A percentile compares a stretch with the other conserved stretches of the same genome.
Evolutionary conservation across 1,140 invertebrate species (phyloP).

Genomic region (Phymastichus coffea): DNA sequence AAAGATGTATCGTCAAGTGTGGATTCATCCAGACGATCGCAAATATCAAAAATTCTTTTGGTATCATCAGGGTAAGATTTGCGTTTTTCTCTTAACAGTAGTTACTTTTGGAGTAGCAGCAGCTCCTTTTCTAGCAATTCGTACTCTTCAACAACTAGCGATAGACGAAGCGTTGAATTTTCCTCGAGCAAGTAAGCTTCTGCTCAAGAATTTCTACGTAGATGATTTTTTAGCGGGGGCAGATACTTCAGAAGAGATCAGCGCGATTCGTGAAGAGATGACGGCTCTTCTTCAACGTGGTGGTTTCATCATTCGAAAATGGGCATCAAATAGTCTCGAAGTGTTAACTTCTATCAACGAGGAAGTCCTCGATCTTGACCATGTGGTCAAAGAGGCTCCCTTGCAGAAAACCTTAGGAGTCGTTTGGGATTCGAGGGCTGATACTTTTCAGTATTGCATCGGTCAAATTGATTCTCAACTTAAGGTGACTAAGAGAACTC

Average conservation of each 20-base stretch:
- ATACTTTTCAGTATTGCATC: too few relatives aligned
- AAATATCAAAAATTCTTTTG: too few relatives aligned
- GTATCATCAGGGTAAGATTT: too few relatives aligned
- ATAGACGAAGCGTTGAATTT: conserved; percentile 3
- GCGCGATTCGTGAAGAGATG: conserved; percentile 24
- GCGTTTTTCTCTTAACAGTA: too few relatives aligned
- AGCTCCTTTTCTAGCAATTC: conserved; percentile 27
- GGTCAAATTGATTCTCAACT: neutral
- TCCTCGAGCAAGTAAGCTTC: conserved; percentile 10
- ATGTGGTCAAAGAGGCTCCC: neutral
- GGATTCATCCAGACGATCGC: too few relatives aligned
- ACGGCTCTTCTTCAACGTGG: conserved; percentile 25
- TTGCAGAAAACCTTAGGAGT: too few relatives aligned
- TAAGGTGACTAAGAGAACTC: conserved; percentile 33
- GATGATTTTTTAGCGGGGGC: conserved; percentile 8
- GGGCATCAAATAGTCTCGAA: conserved; percentile 35
- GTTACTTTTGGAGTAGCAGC: conserved; percentile 28
- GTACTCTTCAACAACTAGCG: conserved; percentile 25
- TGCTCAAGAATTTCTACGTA: neutral
- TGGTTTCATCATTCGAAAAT: conserved; percentile 34
- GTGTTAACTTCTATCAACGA: too few relatives aligned
- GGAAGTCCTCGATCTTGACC: neutral
- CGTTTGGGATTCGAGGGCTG: too few relatives aligned
- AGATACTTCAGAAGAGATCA: neutral
- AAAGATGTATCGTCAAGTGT: conserved; percentile 48